A percentile compares a stretch with the other conserved stretches of the same genome.
These are phyloP conservation scores for Cotesia vestalis DNA, from an alignment of 1,140 invertebrate genomes.

Conservation along the genomic window DNA sequence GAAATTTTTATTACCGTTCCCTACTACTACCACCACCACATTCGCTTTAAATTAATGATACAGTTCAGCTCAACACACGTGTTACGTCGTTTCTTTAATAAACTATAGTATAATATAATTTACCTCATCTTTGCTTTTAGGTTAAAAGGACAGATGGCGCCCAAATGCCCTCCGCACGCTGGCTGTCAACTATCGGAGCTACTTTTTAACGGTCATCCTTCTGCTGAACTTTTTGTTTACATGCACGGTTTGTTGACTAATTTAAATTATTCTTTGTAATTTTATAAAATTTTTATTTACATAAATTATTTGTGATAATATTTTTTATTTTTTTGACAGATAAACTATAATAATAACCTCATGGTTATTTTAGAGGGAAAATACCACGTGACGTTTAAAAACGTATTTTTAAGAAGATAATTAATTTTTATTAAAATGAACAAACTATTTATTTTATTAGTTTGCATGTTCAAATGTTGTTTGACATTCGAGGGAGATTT, in stretches of 20 bases:
- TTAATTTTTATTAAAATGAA: not conserved
- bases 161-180: too few species aligned
- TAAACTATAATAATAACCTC: too few species aligned
- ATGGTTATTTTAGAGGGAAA: too few species aligned
- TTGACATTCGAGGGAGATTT: constrained; percentile 37
- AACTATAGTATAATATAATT: not conserved
- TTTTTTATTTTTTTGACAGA: too few species aligned
- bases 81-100: constrained; percentile 46
- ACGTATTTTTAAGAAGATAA: not conserved
- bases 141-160: too few species aligned
- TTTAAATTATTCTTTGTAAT: too few species aligned
- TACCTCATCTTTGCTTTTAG: not conserved
- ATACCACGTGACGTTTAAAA: not conserved
- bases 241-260: too few species aligned
- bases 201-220: too few species aligned
- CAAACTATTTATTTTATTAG: constrained; percentile 8
- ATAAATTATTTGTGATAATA: too few species aligned
- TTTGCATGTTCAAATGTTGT: not conserved
- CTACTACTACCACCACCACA: constrained; percentile 37
- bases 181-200: too few species aligned
- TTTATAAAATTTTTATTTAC: too few species aligned
- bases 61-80: constrained; percentile 53
- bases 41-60: constrained; percentile 40
- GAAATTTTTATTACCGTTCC: constrained; percentile 49
- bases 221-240: too few species aligned